Percentiles rank a stretch among this genome's conserved stretches.
Evolutionary conservation across 1,140 invertebrate species (phyloP).

Genomic region (Drosophila funebris): DNA sequence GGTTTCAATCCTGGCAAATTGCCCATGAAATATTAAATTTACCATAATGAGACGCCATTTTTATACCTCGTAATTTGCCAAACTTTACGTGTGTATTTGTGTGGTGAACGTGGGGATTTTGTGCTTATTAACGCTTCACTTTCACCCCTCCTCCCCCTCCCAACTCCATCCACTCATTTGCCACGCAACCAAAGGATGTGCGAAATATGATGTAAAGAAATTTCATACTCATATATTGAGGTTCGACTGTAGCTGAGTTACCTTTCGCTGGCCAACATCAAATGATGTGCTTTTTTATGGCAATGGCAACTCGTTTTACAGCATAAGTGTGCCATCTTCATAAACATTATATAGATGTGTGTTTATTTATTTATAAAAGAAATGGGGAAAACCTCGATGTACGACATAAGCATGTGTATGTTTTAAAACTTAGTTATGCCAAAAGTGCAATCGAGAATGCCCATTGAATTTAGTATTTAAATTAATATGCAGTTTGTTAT

Average conservation of each 20-base stretch:
- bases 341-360: not conserved
- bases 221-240: slow-evolving; percentile 17
- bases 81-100: slow-evolving; percentile 54
- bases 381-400: not conserved
- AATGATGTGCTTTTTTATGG: slow-evolving; percentile 31
- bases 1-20: slow-evolving; percentile 78
- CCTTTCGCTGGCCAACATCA: not conserved
- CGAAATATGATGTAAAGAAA: slow-evolving; percentile 16
- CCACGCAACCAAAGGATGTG: slow-evolving; percentile 7
- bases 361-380: not conserved
- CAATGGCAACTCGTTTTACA: slow-evolving; percentile 12
- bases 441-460: not conserved
- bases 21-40: slow-evolving; percentile 80
- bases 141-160: not conserved
- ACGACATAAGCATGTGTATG: not conserved
- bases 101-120: slow-evolving; percentile 46
- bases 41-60: slow-evolving; percentile 78
- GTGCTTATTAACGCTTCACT: slow-evolving; percentile 44
- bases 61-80: slow-evolving; percentile 69
- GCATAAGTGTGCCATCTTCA: slow-evolving; percentile 9
- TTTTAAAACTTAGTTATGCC: not conserved
- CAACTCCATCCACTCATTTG: not conserved
- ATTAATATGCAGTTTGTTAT: not conserved
- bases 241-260: slow-evolving; percentile 15
- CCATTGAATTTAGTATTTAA: not conserved